A percentile compares a stretch with the other conserved stretches of the same genome.
Evolutionary conservation across 2,113 vertebrate species (phyloP).

Genomic region (Coracopsis vasa): DNA sequence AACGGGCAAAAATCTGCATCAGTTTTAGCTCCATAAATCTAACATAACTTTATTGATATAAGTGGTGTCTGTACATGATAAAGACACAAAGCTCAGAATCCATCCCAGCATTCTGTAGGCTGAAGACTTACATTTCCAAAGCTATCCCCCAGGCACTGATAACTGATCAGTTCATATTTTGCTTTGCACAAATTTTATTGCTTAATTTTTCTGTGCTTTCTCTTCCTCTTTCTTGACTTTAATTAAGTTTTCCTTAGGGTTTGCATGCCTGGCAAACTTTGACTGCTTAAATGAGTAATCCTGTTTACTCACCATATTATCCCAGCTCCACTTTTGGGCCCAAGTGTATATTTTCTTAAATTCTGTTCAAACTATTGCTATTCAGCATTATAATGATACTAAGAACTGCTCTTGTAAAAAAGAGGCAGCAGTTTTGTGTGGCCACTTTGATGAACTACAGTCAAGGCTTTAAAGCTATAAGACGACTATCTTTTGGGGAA

Average conservation of each 20-base stretch:
- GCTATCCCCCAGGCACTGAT: constrained; percentile 46
- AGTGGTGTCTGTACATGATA: background rate
- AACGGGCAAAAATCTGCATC: background rate
- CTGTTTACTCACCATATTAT: constrained; percentile 62
- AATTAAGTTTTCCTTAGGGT: constrained; percentile 65
- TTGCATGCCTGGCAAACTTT: constrained; percentile 50
- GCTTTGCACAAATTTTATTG: constrained; percentile 68
- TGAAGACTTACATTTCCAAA: constrained; percentile 58
- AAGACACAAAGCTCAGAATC: background rate
- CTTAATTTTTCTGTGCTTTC: constrained; percentile 62
- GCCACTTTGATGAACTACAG: background rate
- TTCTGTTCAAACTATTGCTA: constrained; percentile 11
- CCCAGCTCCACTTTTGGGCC: background rate
- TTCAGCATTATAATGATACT: background rate
- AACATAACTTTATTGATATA: background rate
- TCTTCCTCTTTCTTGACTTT: constrained; percentile 61
- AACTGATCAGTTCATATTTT: constrained; percentile 69
- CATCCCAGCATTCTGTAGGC: background rate
- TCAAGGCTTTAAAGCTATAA: background rate
- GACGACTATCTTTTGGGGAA: background rate
- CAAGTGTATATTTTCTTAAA: constrained; percentile 48
- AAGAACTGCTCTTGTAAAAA: background rate
- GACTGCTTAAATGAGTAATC: constrained; percentile 32
- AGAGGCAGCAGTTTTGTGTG: background rate
- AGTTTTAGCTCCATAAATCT: background rate